Conservation (phyloP, 2,888 invertebrate species). For the Charanyca ferruginea region DNA sequence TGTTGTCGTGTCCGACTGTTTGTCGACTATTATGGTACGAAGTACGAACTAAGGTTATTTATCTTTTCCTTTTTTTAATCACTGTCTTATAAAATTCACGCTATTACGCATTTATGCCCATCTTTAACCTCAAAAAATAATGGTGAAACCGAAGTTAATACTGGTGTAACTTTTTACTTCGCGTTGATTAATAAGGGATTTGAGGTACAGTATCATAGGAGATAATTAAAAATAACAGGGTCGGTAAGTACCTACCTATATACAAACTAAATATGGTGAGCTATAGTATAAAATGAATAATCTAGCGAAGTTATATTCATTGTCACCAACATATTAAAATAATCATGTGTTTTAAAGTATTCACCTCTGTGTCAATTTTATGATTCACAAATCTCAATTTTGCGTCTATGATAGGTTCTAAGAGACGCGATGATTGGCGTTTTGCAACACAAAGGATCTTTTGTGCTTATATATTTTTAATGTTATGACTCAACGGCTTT, state of each 20-base stretch:
- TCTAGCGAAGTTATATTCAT: no score
- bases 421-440: slow-evolving; percentile 77
- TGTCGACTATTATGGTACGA: slow-evolving; percentile 25
- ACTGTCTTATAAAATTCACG: slow-evolving; percentile 19
- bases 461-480: slow-evolving; percentile 71
- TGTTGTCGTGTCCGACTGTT: slow-evolving; percentile 54
- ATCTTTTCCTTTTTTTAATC: slow-evolving; percentile 38
- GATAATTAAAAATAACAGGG: background rate
- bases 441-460: slow-evolving; percentile 76
- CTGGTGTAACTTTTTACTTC: no score
- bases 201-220: background rate
- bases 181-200: no score
- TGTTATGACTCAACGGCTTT: slow-evolving; percentile 74
- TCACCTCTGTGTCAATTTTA: slow-evolving; percentile 46
- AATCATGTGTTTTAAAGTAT: slow-evolving; percentile 19
- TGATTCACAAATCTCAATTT: slow-evolving; percentile 64
- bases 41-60: slow-evolving; percentile 7
- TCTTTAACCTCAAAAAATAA: background rate
- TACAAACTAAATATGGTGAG: background rate
- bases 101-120: no score
- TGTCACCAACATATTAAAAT: slow-evolving; percentile 15
- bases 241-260: background rate
- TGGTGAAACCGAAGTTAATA: no score
- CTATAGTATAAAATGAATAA: background rate
- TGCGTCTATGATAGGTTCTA: slow-evolving; percentile 62